Evolutionary conservation across 2,888 invertebrate genomes (phyloP).

Genomic region (Gibbula magus): DNA sequence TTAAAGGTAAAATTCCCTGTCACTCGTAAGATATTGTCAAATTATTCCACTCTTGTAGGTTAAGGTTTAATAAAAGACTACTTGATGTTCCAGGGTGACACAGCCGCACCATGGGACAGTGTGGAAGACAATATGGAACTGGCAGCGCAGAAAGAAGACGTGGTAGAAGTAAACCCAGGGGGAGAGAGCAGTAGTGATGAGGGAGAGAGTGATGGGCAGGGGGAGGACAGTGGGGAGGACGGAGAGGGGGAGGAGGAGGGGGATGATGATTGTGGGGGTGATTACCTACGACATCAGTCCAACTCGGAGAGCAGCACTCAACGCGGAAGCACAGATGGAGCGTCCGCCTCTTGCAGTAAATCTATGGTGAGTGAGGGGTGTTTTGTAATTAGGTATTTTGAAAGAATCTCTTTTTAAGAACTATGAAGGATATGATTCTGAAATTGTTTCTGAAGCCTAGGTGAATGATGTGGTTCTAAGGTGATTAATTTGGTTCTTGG

Average conservation of each 20-base stretch:
- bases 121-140: slow-evolving; percentile 13
- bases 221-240: slow-evolving; percentile 23
- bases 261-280: slow-evolving; percentile 43
- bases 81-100: not conserved
- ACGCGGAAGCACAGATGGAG: not conserved
- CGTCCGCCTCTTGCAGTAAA: too few relatives aligned
- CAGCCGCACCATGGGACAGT: not conserved
- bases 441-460: too few relatives aligned
- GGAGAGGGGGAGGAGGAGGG: slow-evolving; percentile 34
- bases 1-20: too few relatives aligned
- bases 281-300: slow-evolving; percentile 35
- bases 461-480: too few relatives aligned
- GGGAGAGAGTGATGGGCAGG: not conserved
- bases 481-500: too few relatives aligned
- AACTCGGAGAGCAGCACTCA: not conserved
- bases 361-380: too few relatives aligned
- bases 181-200: not conserved
- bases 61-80: too few relatives aligned
- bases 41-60: too few relatives aligned
- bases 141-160: not conserved
- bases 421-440: too few relatives aligned
- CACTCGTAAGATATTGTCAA: too few relatives aligned
- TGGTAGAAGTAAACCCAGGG: not conserved
- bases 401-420: too few relatives aligned
- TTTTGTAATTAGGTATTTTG: too few relatives aligned